phyloP scores from a whole-genome alignment of 2,797 vertebrate species.

The Alauda arvensis region DNA sequence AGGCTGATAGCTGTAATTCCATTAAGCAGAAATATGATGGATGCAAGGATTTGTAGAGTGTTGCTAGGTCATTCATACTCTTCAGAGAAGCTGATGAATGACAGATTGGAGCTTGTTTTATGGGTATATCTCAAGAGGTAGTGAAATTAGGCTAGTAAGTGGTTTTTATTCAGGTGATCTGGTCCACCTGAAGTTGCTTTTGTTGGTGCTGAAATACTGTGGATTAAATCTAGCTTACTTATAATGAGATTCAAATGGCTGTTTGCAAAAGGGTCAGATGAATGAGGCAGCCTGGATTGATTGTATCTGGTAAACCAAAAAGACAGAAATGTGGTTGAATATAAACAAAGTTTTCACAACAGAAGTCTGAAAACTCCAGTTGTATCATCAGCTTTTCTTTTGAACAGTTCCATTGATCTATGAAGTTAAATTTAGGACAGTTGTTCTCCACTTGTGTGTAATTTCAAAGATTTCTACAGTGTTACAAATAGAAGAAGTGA shows the following conservation, averaged over 20 bases:
- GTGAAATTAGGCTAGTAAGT: background rate
- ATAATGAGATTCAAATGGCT: background rate
- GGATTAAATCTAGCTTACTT: background rate
- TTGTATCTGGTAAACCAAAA: background rate
- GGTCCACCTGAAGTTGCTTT: background rate
- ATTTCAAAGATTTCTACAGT: background rate
- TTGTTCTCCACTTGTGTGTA: background rate
- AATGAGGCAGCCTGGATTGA: background rate
- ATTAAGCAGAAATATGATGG: background rate
- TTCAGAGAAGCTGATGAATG: background rate
- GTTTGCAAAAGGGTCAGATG: background rate
- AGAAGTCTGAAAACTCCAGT: background rate
- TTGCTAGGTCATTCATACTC: background rate
- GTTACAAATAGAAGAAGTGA: background rate
- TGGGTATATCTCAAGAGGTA: background rate
- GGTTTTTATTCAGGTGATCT: background rate
- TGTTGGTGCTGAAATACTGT: background rate
- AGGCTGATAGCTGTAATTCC: background rate
- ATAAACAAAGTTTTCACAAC: background rate
- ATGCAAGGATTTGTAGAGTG: fast-evolving
- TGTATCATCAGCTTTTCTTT: background rate
- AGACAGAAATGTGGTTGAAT: background rate
- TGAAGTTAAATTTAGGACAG: background rate
- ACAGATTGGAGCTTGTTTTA: background rate
- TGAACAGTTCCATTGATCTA: background rate